These are phyloP conservation scores for Ladona fulva DNA, from an alignment of 1,140 invertebrate species.

Conservation along the genomic window DNA sequence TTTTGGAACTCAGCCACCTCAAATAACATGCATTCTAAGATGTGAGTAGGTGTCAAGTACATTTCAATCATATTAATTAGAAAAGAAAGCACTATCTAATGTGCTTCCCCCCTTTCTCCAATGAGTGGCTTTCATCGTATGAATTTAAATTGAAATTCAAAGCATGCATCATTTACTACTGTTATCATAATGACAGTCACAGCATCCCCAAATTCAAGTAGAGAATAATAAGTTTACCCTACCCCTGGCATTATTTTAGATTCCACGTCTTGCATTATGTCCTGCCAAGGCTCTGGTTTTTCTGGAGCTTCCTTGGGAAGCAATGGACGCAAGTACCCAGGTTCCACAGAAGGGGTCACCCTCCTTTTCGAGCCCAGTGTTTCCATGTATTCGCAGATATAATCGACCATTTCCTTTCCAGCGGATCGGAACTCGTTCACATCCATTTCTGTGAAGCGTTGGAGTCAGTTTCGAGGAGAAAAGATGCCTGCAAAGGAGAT, in stretches of 20 bases:
- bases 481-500: too few species aligned
- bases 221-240: conserved; percentile 31
- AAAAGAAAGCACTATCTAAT: too few species aligned
- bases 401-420: conserved; percentile 96
- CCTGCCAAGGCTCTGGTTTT: conserved; percentile 81
- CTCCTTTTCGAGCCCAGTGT: conserved; percentile 57
- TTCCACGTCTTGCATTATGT: conserved; percentile 91
- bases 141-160: too few species aligned
- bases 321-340: conserved; percentile 78
- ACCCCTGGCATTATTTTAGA: conserved; percentile 96
- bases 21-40: too few species aligned
- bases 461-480: background rate
- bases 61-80: too few species aligned
- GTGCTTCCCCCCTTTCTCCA: too few species aligned
- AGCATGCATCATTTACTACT: too few species aligned
- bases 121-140: too few species aligned
- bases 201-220: too few species aligned
- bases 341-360: conserved; percentile 84
- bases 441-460: conserved; percentile 56
- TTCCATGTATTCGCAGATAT: conserved; percentile 91
- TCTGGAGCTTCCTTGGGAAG: conserved; percentile 76
- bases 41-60: too few species aligned
- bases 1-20: too few species aligned
- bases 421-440: conserved; percentile 76
- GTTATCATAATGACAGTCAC: too few species aligned